A percentile compares a stretch with the other conserved stretches of the same genome.
Conservation (phyloP, 2,113 vertebrate genomes). For the Sturnira hondurensis region DNA sequence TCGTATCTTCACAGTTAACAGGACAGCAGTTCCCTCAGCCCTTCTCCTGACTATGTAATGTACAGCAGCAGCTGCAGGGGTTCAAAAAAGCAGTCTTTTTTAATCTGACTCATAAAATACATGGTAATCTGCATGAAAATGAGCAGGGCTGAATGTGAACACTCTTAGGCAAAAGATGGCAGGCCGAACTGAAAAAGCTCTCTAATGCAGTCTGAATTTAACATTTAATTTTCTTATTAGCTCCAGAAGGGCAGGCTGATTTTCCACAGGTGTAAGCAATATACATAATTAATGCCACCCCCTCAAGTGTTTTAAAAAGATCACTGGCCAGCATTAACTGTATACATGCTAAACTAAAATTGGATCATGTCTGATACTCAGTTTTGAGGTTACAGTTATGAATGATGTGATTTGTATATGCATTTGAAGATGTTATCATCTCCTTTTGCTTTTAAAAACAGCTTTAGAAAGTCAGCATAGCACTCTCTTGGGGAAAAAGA, state of each 20-base stretch:
- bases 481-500: slow-evolving; percentile 29
- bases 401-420: slow-evolving; percentile 28
- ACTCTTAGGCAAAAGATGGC: slow-evolving; percentile 38
- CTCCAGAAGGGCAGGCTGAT: slow-evolving; percentile 43
- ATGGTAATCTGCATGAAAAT: slow-evolving; percentile 60
- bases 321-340: slow-evolving; percentile 8
- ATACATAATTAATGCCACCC: slow-evolving; percentile 55
- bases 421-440: slow-evolving; percentile 44
- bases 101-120: slow-evolving; percentile 47
- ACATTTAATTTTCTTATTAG: slow-evolving; percentile 66
- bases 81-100: slow-evolving; percentile 35
- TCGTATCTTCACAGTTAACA: slow-evolving; percentile 33
- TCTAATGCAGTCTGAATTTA: slow-evolving; percentile 32
- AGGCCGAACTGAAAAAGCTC: slow-evolving; percentile 30
- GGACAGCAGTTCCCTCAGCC: neutral
- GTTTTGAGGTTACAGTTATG: slow-evolving; percentile 26
- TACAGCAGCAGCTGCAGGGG: slow-evolving; percentile 37
- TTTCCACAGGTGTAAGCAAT: slow-evolving; percentile 60
- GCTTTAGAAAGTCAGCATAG: slow-evolving; percentile 35
- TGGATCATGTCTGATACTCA: neutral
- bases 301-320: neutral
- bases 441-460: slow-evolving; percentile 28
- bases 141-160: slow-evolving; percentile 47
- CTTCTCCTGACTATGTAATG: slow-evolving; percentile 11
- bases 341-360: neutral